Evolutionary conservation across 2,113 vertebrate species (phyloP).

Genomic region (Nibea coibor): DNA sequence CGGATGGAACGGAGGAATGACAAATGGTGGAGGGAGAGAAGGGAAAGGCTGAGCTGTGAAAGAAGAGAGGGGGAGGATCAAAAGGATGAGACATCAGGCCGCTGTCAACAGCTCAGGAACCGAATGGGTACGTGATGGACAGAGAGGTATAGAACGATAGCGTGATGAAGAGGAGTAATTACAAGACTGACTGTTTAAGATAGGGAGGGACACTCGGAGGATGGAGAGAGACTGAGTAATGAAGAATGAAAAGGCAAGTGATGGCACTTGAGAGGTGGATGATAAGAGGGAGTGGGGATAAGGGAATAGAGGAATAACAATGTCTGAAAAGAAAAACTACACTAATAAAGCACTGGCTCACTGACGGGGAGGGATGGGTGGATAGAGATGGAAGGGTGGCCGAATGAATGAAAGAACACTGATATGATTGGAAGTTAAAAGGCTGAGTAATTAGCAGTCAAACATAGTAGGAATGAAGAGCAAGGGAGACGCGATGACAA

Average conservation of each 20-base stretch:
- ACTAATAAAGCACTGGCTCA: conserved; percentile 29
- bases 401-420: conserved; percentile 9
- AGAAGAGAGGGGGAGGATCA: conserved; percentile 13
- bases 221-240: conserved; percentile 63
- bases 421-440: conserved; percentile 25
- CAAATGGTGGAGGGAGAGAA: conserved; percentile 24
- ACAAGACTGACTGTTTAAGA: conserved; percentile 65
- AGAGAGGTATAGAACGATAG: conserved; percentile 37
- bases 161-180: conserved; percentile 66
- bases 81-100: conserved; percentile 49
- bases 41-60: conserved; percentile 9
- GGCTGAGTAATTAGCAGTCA: conserved; percentile 42
- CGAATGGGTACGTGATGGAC: conserved; percentile 44
- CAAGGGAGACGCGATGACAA: neutral
- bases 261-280: conserved; percentile 69
- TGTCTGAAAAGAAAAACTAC: conserved; percentile 52
- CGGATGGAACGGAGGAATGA: conserved; percentile 29
- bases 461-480: conserved; percentile 2
- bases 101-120: conserved; percentile 42
- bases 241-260: conserved; percentile 64
- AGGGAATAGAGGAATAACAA: conserved; percentile 57
- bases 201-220: conserved; percentile 51
- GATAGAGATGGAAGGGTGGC: neutral
- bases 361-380: neutral
- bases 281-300: conserved; percentile 55